Evolutionary conservation across 1,140 invertebrate species (phyloP), one percentile per base, ranked within the genome.

Genomic region (Sinonovacula constricta): DNA sequence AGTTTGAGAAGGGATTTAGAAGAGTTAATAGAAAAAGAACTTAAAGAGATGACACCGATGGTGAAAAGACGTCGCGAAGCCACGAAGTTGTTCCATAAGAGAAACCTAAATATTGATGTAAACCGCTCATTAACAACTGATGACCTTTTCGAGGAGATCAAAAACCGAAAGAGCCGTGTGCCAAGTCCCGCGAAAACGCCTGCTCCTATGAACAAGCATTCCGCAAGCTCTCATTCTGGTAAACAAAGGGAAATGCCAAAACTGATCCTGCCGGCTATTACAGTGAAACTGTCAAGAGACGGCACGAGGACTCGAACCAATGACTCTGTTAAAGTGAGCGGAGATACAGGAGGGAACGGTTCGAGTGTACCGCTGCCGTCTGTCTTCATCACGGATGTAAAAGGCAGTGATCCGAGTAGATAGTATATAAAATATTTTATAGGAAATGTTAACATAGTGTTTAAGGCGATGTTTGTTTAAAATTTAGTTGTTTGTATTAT

Each of bases 241-340:
- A 30, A 1, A 15, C 0, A 65, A 28, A 26, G 26, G n/a, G 70
- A 78, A 70, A 54, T 31, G 12, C 34, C 75, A 12, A 68, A 54
- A 34, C 56, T 78, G 1, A 78, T 78, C n/a, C 75, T 78, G 33
- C 75, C 75, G 39, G 66, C 75, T 31, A 78, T 78, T 7, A 78
- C 75, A 24, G 75, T 77, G 12, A 49, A 45, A 2, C 12, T 78
- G 14, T 39, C 45, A 24, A 78, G 51, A 39, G 36, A 74, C 36
- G 57, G 57, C 3, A 60, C 15, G 26, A 45, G 26, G 2, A 49
- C 45, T 2, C 28, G 45, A 3, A 39, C 45, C 10, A 34, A 59
- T 39, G 49, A 51, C 28, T 54, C 34, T 1, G 28, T 22, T n/a
- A 59, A 36, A 12, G 59, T 28, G 24, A 53, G 2, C 5, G 22